Conservation (phyloP, 2,113 vertebrate species). For the Brachionichthys hirsutus region DNA sequence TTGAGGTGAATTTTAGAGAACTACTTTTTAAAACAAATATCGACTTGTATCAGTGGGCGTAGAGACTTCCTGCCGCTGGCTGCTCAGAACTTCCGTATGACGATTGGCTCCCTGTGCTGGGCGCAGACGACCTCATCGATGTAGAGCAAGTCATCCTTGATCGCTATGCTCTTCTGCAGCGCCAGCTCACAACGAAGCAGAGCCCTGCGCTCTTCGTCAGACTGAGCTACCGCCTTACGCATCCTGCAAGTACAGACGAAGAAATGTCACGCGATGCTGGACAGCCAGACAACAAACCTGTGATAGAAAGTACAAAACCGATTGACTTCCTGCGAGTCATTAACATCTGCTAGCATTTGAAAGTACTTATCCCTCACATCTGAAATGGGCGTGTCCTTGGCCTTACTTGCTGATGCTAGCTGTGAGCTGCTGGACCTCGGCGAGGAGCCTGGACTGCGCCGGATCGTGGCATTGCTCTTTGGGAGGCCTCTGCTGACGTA, state of each 20-base stretch:
- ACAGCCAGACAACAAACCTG: too few relatives aligned
- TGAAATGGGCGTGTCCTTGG: neutral
- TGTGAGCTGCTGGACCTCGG: slow-evolving; percentile 82
- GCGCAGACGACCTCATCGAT: slow-evolving; percentile 88
- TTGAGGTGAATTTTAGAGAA: too few relatives aligned
- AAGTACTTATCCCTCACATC: neutral
- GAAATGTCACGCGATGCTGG: neutral
- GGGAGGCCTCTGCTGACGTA: slow-evolving; percentile 79
- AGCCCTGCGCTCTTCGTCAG: slow-evolving; percentile 77
- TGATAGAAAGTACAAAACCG: too few relatives aligned
- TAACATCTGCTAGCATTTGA: too few relatives aligned
- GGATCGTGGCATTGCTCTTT: slow-evolving; percentile 84
- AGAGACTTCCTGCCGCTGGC: neutral
- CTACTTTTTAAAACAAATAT: too few relatives aligned
- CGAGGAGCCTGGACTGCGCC: slow-evolving; percentile 78
- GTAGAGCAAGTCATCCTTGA: slow-evolving; percentile 85
- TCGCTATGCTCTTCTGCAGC: slow-evolving; percentile 85
- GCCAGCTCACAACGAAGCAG: slow-evolving; percentile 80
- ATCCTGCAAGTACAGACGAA: slow-evolving; percentile 72
- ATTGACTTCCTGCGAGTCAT: too few relatives aligned
- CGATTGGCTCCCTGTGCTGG: slow-evolving; percentile 80
- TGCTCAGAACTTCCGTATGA: slow-evolving; percentile 74
- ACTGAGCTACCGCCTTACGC: slow-evolving; percentile 69
- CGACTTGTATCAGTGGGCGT: too few relatives aligned
- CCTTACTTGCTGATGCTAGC: slow-evolving; percentile 79